Evolutionary conservation across 2,888 invertebrate species (phyloP), one percentile per base, ranked within the genome.

Genomic region (Thereva nobilitata): DNA sequence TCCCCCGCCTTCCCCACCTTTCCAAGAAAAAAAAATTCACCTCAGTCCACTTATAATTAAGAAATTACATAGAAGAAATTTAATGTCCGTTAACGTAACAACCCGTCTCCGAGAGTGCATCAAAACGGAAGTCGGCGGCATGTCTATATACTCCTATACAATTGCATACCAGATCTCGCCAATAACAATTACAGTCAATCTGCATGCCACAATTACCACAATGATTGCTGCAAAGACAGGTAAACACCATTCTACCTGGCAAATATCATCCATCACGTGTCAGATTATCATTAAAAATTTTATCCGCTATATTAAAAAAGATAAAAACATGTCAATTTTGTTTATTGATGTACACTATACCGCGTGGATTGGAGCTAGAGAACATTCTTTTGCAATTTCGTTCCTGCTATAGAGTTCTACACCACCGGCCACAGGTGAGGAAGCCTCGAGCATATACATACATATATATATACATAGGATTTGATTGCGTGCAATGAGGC

Each of bases 231-330:
- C 42, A 12, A 7, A 8, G 49, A 35, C 12, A 37, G 7, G 10
- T 35, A 10, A 35, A 23, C 23, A 23, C 12, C 23, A 5, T 50
- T 23, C 23, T 23, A 23, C 23, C 23, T 23, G 23, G 34, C 42
- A 63, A 40, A 42, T 12, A 44, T 23, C 52, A 50, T 63, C 59
- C 68, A 69, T 70, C 72, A 73, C 72, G 72, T 73, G 73, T 70
- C 72, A 74, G 72, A 73, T 73, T 73, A 73, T 73, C 74, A 75
- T 75, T 75, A 75, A 72, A 71, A 72, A 75, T 74, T 74, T 73
- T 71, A 72, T 72, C 72, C 73, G 73, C 69, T 70, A 64, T 66
- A 68, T 68, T 75, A 75, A 69, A 73, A 35, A 65, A 66, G 59
- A 64, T 61, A 67, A 69, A 64, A 69, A 64, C 68, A 67, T 69